phyloP scores from a whole-genome alignment of 2,888 invertebrate genomes.

The Amphimallon solstitiale region DNA sequence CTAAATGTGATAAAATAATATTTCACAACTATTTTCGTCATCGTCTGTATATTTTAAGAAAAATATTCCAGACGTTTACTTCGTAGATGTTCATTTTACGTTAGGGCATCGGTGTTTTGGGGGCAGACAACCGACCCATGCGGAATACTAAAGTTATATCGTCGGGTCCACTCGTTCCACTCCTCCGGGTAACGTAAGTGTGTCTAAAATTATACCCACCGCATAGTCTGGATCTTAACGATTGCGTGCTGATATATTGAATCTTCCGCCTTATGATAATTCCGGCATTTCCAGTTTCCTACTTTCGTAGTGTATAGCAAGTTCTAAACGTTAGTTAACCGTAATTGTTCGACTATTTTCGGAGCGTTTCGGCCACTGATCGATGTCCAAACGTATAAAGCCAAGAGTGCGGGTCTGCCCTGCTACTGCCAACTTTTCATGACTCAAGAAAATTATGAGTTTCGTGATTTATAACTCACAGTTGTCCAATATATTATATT shows the following conservation, averaged over 20 bases:
- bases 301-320: not conserved
- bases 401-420: slow-evolving; percentile 11
- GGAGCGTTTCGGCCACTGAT: slow-evolving; percentile 33
- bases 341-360: slow-evolving; percentile 35
- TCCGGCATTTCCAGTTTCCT: not conserved
- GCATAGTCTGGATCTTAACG: not conserved
- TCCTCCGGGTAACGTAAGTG: not conserved
- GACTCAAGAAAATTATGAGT: slow-evolving; percentile 37
- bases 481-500: slow-evolving; percentile 36
- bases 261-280: slow-evolving; percentile 24
- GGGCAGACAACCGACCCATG: too few species aligned
- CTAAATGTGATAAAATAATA: too few species aligned
- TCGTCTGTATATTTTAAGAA: too few species aligned
- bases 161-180: too few species aligned
- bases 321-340: slow-evolving; percentile 15
- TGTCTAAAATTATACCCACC: slow-evolving; percentile 6
- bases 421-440: slow-evolving; percentile 33
- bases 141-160: too few species aligned
- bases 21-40: too few species aligned
- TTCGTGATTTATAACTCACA: slow-evolving; percentile 36
- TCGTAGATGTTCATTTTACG: too few species aligned
- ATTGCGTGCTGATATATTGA: slow-evolving; percentile 10
- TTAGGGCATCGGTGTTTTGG: too few species aligned
- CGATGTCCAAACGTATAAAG: slow-evolving; percentile 27
- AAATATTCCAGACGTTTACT: too few species aligned